Evolutionary conservation across 2,888 invertebrate species (phyloP).

Genomic region (Asteroscopus sphinx): DNA sequence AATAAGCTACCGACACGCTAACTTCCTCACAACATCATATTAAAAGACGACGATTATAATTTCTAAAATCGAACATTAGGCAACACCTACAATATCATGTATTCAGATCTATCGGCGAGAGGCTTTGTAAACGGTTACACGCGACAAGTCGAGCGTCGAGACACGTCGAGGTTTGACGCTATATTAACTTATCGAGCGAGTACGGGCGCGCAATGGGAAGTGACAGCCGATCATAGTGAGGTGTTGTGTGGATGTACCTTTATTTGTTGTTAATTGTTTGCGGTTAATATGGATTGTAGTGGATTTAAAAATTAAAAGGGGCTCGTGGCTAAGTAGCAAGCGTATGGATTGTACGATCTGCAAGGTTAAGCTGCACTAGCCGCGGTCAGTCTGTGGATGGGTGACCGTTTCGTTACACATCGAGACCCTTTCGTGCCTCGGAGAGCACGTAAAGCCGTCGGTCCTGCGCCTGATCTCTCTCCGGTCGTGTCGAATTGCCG

Average conservation of each 20-base stretch:
- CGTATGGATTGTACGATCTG: too few relatives aligned
- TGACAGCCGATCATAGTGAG: slow-evolving; percentile 29
- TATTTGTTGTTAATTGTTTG: slow-evolving; percentile 19
- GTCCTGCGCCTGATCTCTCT: too few relatives aligned
- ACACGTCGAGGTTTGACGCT: slow-evolving; percentile 72
- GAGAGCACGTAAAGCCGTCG: too few relatives aligned
- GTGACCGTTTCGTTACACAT: too few relatives aligned
- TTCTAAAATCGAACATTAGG: slow-evolving; percentile 48
- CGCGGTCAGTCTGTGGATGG: too few relatives aligned
- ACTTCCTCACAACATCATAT: slow-evolving; percentile 3
- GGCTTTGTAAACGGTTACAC: slow-evolving; percentile 49
- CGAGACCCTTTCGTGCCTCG: too few relatives aligned
- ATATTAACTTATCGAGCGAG: slow-evolving; percentile 75
- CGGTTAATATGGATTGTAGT: background rate
- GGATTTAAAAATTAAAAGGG: too few relatives aligned
- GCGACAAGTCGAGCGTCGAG: slow-evolving; percentile 62
- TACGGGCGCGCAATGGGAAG: slow-evolving; percentile 58
- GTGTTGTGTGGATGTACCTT: slow-evolving; percentile 58
- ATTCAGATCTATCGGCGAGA: slow-evolving; percentile 48
- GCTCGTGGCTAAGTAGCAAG: too few relatives aligned
- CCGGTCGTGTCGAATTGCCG: too few relatives aligned
- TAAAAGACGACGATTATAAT: slow-evolving; percentile 41
- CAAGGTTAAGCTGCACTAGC: too few relatives aligned
- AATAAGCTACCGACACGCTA: slow-evolving; percentile 8
- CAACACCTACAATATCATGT: slow-evolving; percentile 55